Evolutionary conservation across 2,797 vertebrate genomes (phyloP), one percentile per base, ranked within the genome.

Genomic region (Tolypeutes matacus): DNA sequence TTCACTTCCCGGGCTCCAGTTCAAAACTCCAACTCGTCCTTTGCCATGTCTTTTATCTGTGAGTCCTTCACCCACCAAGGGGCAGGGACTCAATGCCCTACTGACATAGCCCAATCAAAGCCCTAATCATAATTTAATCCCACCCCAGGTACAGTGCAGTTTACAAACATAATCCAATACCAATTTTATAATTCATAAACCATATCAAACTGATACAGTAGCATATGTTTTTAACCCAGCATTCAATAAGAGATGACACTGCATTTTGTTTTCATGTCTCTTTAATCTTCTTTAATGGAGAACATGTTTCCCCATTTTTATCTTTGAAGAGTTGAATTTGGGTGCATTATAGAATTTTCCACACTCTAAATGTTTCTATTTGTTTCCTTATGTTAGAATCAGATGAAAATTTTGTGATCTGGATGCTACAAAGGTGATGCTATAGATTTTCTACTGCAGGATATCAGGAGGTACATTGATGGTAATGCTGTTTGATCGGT

Each of bases 391-490:
- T 34, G 11, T 46, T 49, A 67, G 51, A 42, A 42, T 42, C n/a
- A 34, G 56, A 62, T 73, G 21, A 67, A 56, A n/a, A 27, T 20
- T 11, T 72, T 31, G 8, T 12, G 29, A 60, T 27, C 0, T 4
- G 75, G 72, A 29, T 5, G 36, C 7, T 31, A 3, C 23, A 0
- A 3, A 36, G 4, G 46, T 10, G 70, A 3, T 0, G 18, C 21
- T 3, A 4, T 5, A 2, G 2, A 7, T 34, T 31, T 34, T 3
- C 46, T 51, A 49, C 2, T 12, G 17, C 15, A 27, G 2, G 34
- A 36, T 4, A 0, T 8, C 8, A 46, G 36, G 23, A 69, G 53
- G 36, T 10, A 17, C 56, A 3, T 0, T 0, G 0, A 15, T 7
- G 46, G 27, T 5, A 27, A 18, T 5, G 7, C 46, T 4, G 1